These are phyloP conservation scores for Chrysogorgia sp. DNA, from an alignment of 92 coral and sea anemone genomes.

Conservation along the genomic window DNA sequence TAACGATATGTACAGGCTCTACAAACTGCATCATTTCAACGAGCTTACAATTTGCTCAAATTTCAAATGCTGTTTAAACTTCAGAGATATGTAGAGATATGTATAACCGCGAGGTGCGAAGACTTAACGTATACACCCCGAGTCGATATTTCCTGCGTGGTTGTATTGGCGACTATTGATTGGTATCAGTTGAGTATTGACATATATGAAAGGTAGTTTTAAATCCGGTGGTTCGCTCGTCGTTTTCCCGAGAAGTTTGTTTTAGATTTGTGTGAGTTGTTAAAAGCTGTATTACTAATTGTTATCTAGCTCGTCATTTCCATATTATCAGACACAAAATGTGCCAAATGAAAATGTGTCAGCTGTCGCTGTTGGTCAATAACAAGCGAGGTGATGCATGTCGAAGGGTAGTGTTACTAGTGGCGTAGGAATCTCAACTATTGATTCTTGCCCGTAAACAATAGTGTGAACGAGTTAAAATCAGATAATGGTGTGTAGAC, in stretches of 20 bases:
- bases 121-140: constrained; percentile 41
- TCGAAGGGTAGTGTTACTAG: constrained; percentile 26
- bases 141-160: constrained; percentile 51
- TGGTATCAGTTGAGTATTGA: constrained; percentile 34
- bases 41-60: not conserved
- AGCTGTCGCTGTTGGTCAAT: constrained; percentile 33
- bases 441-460: constrained; percentile 52
- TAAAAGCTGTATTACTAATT: constrained; percentile 28
- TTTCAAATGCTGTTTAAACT: constrained; percentile 7
- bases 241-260: constrained; percentile 26
- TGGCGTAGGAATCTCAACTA: constrained; percentile 50
- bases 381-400: constrained; percentile 49
- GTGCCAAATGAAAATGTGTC: constrained; percentile 23
- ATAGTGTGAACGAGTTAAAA: constrained; percentile 45
- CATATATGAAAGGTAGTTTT: constrained; percentile 34
- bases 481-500: constrained; percentile 47
- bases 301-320: constrained; percentile 14
- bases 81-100: constrained; percentile 20
- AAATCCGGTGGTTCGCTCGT: constrained; percentile 23
- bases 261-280: constrained; percentile 45
- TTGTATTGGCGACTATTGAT: constrained; percentile 32
- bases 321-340: constrained; percentile 23
- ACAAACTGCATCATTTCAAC: constrained; percentile 19
- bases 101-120: constrained; percentile 36
- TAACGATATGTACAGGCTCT: constrained; percentile 37